Conservation (phyloP, 2,888 invertebrate species). For the Flexamia atlantica region DNA sequence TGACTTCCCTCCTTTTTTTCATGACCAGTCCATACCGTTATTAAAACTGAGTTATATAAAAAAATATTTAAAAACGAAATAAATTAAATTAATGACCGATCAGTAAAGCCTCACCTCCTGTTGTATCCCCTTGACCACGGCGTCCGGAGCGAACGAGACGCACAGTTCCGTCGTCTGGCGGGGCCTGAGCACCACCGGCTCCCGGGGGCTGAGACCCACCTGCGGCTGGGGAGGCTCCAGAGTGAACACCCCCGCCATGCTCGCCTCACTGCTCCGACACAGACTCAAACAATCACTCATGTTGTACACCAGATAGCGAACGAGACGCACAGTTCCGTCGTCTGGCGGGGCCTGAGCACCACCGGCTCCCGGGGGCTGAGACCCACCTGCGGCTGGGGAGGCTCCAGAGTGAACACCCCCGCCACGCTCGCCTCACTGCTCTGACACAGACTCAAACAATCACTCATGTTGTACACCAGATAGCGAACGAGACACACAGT, state of each 20-base stretch:
- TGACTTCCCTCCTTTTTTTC: too few species aligned
- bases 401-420: not conserved
- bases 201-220: not conserved
- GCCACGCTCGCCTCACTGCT: slow-evolving; percentile 7
- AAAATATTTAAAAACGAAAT: too few species aligned
- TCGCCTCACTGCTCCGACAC: slow-evolving; percentile 17
- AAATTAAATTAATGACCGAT: too few species aligned
- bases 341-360: not conserved
- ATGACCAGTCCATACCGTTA: too few species aligned
- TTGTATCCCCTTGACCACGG: slow-evolving; percentile 22
- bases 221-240: slow-evolving; percentile 26
- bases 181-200: slow-evolving; percentile 4
- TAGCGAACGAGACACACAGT: not conserved
- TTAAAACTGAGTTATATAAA: too few species aligned
- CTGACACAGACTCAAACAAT: too few species aligned
- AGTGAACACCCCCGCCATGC: not conserved
- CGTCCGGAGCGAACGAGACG: not conserved
- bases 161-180: not conserved
- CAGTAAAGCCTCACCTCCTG: slow-evolving; percentile 39
- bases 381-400: not conserved
- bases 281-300: too few species aligned
- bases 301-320: too few species aligned
- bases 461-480: too few species aligned
- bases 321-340: not conserved
- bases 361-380: slow-evolving; percentile 15